Percentiles rank a stretch among this genome's conserved stretches.
phyloP scores from a whole-genome alignment of 2,888 invertebrate species.

The Andrena dorsata region DNA sequence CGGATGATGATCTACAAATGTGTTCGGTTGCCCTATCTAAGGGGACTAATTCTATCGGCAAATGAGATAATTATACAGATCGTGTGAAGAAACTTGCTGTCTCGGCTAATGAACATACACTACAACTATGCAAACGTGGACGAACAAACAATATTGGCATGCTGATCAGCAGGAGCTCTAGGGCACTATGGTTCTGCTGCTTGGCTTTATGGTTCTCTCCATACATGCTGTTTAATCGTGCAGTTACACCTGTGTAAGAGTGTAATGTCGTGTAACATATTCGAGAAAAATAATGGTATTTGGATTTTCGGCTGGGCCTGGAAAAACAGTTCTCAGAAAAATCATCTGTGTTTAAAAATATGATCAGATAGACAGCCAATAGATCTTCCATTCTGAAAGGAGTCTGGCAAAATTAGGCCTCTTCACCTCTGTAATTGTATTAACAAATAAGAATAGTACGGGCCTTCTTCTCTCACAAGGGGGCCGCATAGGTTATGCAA shows the following conservation, averaged over 20 bases:
- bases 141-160: constrained; percentile 49
- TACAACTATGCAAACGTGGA: constrained; percentile 38
- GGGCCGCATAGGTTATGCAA: no score
- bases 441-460: background rate
- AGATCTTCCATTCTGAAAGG: background rate
- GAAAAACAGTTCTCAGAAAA: background rate
- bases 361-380: background rate
- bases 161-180: constrained; percentile 57
- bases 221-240: constrained; percentile 68
- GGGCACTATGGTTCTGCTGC: constrained; percentile 51
- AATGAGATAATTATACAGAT: constrained; percentile 10
- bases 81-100: background rate
- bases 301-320: constrained; percentile 5
- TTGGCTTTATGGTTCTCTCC: constrained; percentile 46
- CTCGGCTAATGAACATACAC: background rate
- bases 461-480: background rate
- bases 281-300: background rate
- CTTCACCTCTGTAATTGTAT: background rate
- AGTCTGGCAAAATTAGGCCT: background rate
- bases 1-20: constrained; percentile 37
- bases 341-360: background rate
- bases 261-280: constrained; percentile 42
- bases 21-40: constrained; percentile 10
- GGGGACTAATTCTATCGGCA: constrained; percentile 36
- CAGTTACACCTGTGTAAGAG: constrained; percentile 63